phyloP scores from a whole-genome alignment of 2,888 invertebrate genomes.

The Sylvicola cinctus region DNA sequence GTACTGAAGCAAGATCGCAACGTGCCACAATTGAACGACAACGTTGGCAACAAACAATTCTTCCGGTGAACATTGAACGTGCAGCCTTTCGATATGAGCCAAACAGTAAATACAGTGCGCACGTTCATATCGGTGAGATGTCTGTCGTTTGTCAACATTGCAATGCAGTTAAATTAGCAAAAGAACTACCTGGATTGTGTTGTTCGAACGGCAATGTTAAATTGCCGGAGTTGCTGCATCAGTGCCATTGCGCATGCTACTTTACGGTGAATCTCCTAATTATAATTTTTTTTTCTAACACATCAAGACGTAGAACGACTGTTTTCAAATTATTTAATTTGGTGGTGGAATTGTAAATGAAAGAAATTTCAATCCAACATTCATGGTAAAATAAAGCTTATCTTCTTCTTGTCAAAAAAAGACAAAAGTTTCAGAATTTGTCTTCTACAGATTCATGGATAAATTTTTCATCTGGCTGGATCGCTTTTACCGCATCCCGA shows the following conservation, averaged over 20 bases:
- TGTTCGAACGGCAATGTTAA: slow-evolving; percentile 20
- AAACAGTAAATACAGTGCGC: slow-evolving; percentile 1
- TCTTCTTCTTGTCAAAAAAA: too few relatives aligned
- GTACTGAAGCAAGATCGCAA: neutral
- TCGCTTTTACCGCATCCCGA: neutral
- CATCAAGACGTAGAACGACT: too few relatives aligned
- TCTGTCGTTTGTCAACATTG: slow-evolving; percentile 15
- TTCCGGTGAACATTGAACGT: too few relatives aligned
- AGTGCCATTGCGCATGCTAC: slow-evolving; percentile 14
- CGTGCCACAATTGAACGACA: slow-evolving; percentile 1
- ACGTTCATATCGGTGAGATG: slow-evolving; percentile 13
- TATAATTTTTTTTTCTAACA: slow-evolving; percentile 2
- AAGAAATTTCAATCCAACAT: too few relatives aligned
- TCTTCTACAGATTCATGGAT: slow-evolving; percentile 3
- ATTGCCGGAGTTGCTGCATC: slow-evolving; percentile 17
- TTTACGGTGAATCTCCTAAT: slow-evolving; percentile 9
- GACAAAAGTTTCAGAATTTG: too few relatives aligned
- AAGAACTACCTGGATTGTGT: slow-evolving; percentile 20
- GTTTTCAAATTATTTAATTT: neutral
- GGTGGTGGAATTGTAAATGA: too few relatives aligned
- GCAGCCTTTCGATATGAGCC: neutral
- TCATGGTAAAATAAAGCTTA: too few relatives aligned
- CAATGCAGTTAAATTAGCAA: slow-evolving; percentile 16
- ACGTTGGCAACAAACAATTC: neutral
- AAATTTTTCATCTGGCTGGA: slow-evolving; percentile 1